These are phyloP conservation scores for Heliopora coerulea DNA, from an alignment of 92 coral and sea anemone genomes.

Conservation along the genomic window DNA sequence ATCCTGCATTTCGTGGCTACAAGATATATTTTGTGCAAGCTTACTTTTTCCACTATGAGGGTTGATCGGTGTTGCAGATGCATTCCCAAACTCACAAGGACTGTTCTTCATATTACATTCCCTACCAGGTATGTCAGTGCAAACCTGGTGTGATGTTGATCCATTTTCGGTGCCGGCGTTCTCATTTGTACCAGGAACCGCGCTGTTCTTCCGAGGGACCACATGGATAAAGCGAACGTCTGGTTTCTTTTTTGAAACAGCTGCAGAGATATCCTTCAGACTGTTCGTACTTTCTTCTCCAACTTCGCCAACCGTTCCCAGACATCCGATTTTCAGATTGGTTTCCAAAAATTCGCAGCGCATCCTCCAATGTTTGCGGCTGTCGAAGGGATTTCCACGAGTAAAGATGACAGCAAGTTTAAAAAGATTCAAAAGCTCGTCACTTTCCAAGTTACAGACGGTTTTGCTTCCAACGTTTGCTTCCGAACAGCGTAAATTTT, in stretches of 20 bases:
- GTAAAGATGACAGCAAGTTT: slow-evolving; percentile 27
- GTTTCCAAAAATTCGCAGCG: slow-evolving; percentile 8
- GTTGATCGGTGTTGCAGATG: too few species aligned
- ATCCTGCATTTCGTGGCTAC: too few species aligned
- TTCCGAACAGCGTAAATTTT: not conserved
- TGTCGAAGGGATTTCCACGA: slow-evolving; percentile 24
- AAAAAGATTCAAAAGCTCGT: not conserved
- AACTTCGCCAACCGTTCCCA: slow-evolving; percentile 12
- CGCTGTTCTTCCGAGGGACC: not conserved
- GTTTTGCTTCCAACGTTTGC: not conserved
- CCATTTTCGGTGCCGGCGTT: too few species aligned
- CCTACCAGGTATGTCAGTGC: too few species aligned
- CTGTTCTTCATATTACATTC: too few species aligned
- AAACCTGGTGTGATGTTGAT: too few species aligned
- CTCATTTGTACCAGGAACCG: not conserved
- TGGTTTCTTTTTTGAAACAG: not conserved
- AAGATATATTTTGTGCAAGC: too few species aligned
- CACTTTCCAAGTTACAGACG: not conserved
- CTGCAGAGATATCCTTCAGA: not conserved
- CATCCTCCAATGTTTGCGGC: slow-evolving; percentile 28
- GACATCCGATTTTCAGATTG: slow-evolving; percentile 16
- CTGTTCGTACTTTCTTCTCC: slow-evolving; percentile 4
- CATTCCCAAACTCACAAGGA: too few species aligned
- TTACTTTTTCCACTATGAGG: too few species aligned
- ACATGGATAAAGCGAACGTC: slow-evolving; percentile 29